These are phyloP conservation scores for Petrocephalus zakoni DNA, from an alignment of 2,113 vertebrate genomes.

Conservation along the genomic window DNA sequence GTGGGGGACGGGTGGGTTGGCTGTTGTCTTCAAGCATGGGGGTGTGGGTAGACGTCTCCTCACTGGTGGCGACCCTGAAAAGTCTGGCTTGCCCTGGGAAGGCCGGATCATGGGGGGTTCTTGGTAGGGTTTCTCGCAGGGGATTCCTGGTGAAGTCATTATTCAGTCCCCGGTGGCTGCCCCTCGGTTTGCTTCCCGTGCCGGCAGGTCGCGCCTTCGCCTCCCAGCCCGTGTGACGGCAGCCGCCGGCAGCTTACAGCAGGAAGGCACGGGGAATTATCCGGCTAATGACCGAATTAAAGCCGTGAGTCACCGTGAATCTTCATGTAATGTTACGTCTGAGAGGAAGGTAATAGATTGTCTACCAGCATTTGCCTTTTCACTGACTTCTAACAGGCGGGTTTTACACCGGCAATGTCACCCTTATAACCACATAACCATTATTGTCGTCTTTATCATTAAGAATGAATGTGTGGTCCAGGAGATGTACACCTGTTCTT, in stretches of 20 bases:
- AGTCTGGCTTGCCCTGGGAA: background rate
- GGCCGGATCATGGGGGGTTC: background rate
- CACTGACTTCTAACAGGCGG: conserved; percentile 43
- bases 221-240: conserved; percentile 41
- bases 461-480: background rate
- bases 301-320: conserved; percentile 67
- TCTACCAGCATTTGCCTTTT: conserved; percentile 54
- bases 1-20: background rate
- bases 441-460: background rate
- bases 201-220: background rate
- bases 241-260: conserved; percentile 58
- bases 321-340: conserved; percentile 56
- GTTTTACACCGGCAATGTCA: background rate
- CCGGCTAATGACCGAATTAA: conserved; percentile 71
- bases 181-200: background rate
- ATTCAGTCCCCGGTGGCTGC: background rate
- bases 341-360: conserved; percentile 61
- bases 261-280: conserved; percentile 62
- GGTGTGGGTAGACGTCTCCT: background rate
- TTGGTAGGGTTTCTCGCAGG: background rate
- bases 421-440: background rate
- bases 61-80: background rate
- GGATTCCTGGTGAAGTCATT: background rate
- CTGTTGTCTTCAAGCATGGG: background rate
- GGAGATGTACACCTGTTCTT: background rate